phyloP scores from a whole-genome alignment of 2,113 vertebrate species.

The Mesitornis unicolor region DNA sequence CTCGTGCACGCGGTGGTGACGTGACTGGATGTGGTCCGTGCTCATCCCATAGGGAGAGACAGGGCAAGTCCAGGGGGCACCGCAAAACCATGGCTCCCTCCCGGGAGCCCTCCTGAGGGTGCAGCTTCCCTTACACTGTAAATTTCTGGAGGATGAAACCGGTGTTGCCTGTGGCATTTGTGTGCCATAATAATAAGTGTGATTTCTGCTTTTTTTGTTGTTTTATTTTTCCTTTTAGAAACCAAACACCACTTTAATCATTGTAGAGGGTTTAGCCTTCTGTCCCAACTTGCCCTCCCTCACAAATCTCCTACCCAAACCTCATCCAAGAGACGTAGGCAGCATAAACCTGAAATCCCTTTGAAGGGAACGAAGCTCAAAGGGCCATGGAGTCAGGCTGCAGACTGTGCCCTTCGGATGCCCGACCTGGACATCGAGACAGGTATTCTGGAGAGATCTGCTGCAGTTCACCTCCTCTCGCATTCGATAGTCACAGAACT shows the following conservation, averaged over 20 bases:
- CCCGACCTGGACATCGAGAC: conserved; percentile 79
- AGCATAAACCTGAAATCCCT: conserved; percentile 50
- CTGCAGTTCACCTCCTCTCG: neutral
- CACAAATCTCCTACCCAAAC: conserved; percentile 73
- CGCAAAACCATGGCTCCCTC: neutral
- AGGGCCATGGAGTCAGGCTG: conserved; percentile 62
- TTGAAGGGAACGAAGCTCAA: conserved; percentile 59
- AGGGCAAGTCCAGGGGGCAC: neutral
- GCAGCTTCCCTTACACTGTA: neutral
- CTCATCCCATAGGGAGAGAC: neutral
- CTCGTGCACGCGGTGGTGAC: rapidly evolving
- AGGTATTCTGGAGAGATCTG: conserved; percentile 79
- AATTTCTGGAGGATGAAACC: neutral
- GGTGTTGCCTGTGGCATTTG: neutral
- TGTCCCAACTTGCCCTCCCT: conserved; percentile 85
- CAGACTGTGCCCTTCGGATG: conserved; percentile 60
- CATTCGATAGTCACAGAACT: neutral
- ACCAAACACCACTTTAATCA: conserved; percentile 71
- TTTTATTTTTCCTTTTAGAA: conserved; percentile 74
- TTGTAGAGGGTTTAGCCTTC: conserved; percentile 81
- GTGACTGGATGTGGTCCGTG: rapidly evolving
- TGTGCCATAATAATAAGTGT: neutral
- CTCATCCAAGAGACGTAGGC: conserved; percentile 64
- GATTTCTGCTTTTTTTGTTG: neutral
- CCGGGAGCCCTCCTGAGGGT: neutral